Conservation (phyloP, 2,797 vertebrate genomes). For the Gymnothorax javanicus region DNA sequence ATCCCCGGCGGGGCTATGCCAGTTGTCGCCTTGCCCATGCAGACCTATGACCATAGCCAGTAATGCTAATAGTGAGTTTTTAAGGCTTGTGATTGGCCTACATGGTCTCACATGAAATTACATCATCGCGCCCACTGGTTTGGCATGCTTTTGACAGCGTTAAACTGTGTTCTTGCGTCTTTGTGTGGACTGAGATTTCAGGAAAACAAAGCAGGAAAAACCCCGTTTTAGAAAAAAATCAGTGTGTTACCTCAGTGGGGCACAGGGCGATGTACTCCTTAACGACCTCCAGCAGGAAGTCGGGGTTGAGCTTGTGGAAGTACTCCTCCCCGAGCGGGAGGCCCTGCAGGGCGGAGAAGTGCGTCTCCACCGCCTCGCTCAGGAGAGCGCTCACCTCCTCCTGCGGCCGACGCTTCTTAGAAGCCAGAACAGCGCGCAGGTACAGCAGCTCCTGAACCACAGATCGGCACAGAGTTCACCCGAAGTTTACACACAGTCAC, state of each 20-base stretch:
- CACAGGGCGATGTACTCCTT: slow-evolving; percentile 88
- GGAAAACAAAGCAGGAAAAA: too few species aligned
- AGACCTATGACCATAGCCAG: too few species aligned
- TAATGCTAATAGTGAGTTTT: too few species aligned
- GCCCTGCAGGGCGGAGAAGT: slow-evolving; percentile 86
- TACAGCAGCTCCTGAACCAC: slow-evolving; percentile 83
- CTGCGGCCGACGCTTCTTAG: slow-evolving; percentile 76
- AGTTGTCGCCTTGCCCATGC: too few species aligned
- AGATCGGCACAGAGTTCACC: not conserved
- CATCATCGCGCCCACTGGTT: too few species aligned
- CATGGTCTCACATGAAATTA: too few species aligned
- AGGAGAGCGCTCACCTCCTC: slow-evolving; percentile 85
- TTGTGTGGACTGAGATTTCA: too few species aligned
- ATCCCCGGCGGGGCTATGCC: too few species aligned
- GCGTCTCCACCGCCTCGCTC: slow-evolving; percentile 89
- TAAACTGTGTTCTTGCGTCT: too few species aligned
- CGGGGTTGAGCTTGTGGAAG: slow-evolving; percentile 93
- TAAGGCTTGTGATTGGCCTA: too few species aligned
- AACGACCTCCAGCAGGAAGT: slow-evolving; percentile 91
- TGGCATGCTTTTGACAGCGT: too few species aligned
- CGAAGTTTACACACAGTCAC: not conserved
- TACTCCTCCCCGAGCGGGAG: slow-evolving; percentile 91
- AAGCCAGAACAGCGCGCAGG: slow-evolving; percentile 82
- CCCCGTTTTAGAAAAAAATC: not conserved
- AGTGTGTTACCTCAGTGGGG: slow-evolving; percentile 80